Evolutionary conservation across 1,140 invertebrate species (phyloP).

Genomic region (Tetragnatha versicolor): DNA sequence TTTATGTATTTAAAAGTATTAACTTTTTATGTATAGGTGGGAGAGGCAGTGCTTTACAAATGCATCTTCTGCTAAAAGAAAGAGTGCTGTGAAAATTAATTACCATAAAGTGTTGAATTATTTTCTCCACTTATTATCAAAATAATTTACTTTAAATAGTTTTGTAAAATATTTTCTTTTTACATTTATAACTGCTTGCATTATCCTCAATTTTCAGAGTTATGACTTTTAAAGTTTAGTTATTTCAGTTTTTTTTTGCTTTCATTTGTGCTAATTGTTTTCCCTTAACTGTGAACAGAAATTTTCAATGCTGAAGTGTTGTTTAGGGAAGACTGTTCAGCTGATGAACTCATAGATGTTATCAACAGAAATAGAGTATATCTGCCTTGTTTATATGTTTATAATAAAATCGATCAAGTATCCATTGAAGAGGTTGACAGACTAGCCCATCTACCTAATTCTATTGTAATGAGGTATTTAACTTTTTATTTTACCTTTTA

Average conservation of each 20-base stretch:
- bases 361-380: conserved; percentile 97
- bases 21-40: no score
- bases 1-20: no score
- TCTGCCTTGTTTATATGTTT: conserved; percentile 96
- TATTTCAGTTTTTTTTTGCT: background rate
- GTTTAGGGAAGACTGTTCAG: conserved; percentile 93
- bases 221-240: conserved; percentile 78
- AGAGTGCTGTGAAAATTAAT: no score
- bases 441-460: conserved; percentile 87
- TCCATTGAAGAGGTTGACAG: conserved; percentile 98
- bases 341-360: conserved; percentile 99
- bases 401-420: conserved; percentile 98
- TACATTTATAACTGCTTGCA: no score
- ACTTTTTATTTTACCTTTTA: background rate
- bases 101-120: background rate
- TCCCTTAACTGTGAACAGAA: conserved; percentile 52
- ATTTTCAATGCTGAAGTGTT: conserved; percentile 69
- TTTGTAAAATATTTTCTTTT: no score
- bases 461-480: conserved; percentile 89
- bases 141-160: no score
- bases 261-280: background rate
- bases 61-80: no score
- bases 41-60: no score
- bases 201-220: conserved; percentile 24
- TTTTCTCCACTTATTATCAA: no score